Evolutionary conservation across 2,113 vertebrate species (phyloP).

Genomic region (Seriola rivoliana): DNA sequence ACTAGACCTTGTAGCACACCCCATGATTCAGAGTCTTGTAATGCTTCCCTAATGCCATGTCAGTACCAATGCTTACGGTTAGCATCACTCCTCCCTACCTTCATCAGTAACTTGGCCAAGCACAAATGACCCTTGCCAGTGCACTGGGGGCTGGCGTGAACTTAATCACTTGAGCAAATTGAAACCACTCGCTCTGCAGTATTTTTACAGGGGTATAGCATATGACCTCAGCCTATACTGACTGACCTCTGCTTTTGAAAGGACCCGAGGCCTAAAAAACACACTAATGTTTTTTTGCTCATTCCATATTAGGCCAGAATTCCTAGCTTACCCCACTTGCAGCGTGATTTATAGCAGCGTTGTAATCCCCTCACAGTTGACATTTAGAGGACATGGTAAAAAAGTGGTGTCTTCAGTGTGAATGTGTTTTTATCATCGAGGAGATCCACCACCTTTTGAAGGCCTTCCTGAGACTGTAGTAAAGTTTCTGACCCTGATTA

Average conservation of each 20-base stretch:
- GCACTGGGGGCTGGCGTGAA: constrained; percentile 89
- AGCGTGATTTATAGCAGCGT: constrained; percentile 69
- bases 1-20: constrained; percentile 83
- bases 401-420: constrained; percentile 71
- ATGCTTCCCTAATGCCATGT: constrained; percentile 78
- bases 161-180: constrained; percentile 96
- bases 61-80: constrained; percentile 80
- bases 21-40: constrained; percentile 74
- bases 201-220: constrained; percentile 88
- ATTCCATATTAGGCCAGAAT: constrained; percentile 63
- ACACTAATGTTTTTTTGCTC: constrained; percentile 61
- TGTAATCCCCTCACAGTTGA: constrained; percentile 73
- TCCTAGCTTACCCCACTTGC: constrained; percentile 62
- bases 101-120: constrained; percentile 87
- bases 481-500: constrained; percentile 81
- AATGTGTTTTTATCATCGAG: constrained; percentile 73
- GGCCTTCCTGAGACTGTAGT: constrained; percentile 73
- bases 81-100: constrained; percentile 78
- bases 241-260: constrained; percentile 82
- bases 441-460: constrained; percentile 78
- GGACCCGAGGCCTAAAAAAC: constrained; percentile 68
- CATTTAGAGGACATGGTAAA: constrained; percentile 77
- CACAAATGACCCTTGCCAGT: constrained; percentile 91
- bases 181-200: constrained; percentile 90
- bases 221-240: constrained; percentile 82